Evolutionary conservation across 2,113 vertebrate species (phyloP).

Genomic region (Tinamus guttatus): DNA sequence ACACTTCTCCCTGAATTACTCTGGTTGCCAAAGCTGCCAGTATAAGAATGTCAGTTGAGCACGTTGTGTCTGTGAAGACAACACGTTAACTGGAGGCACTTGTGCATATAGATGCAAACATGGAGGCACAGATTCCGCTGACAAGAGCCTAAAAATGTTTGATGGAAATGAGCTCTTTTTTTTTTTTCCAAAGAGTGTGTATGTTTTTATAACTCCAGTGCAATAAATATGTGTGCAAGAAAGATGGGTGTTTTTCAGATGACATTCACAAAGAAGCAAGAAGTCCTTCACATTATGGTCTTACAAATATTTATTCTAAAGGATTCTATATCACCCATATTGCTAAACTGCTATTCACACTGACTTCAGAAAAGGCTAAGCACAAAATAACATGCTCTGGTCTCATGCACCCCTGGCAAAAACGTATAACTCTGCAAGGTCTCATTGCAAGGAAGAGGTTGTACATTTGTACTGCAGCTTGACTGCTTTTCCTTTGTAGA

Average conservation of each 20-base stretch:
- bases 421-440: background rate
- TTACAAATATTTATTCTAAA: background rate
- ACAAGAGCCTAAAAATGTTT: background rate
- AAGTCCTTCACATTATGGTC: background rate
- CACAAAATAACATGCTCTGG: background rate
- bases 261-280: background rate
- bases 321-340: background rate
- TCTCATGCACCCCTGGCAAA: background rate
- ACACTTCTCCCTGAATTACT: background rate
- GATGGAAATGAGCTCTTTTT: background rate
- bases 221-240: background rate
- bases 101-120: background rate
- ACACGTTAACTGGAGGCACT: background rate
- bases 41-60: background rate
- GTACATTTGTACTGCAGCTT: background rate
- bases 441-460: background rate
- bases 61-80: background rate
- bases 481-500: background rate
- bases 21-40: background rate
- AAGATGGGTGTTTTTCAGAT: background rate
- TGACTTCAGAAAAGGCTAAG: background rate
- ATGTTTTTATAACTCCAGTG: background rate
- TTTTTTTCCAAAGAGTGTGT: accelerated
- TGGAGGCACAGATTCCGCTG: background rate
- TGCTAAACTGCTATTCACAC: background rate